These are phyloP conservation scores for Mus minutoides DNA, from an alignment of 2,797 vertebrate species.

Conservation along the genomic window DNA sequence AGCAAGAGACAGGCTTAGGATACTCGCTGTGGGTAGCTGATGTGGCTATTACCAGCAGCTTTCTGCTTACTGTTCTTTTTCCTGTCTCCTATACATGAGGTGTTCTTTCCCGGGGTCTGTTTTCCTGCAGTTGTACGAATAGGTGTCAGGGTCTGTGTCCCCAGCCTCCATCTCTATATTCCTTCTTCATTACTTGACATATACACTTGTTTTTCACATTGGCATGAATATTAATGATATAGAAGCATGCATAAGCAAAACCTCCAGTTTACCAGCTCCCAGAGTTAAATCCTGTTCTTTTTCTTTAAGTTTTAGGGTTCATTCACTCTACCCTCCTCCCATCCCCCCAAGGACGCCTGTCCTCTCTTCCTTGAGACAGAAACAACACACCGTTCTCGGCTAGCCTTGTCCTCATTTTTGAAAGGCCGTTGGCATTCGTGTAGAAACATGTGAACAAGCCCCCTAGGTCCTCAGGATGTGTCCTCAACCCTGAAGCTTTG, in stretches of 20 bases:
- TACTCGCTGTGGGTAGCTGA: too few species aligned
- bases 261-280: neutral
- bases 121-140: neutral
- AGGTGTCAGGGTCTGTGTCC: neutral
- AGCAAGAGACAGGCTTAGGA: neutral
- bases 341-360: neutral
- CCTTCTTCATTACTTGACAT: neutral
- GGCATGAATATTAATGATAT: neutral
- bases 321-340: neutral
- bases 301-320: neutral
- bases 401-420: neutral
- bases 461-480: neutral
- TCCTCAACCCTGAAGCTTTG: neutral
- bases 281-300: neutral
- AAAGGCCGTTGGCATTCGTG: too few species aligned
- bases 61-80: neutral
- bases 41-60: fast-evolving
- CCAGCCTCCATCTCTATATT: neutral
- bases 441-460: too few species aligned
- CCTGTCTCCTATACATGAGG: neutral
- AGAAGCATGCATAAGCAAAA: neutral
- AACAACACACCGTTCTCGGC: neutral
- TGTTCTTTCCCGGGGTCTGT: neutral
- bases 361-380: neutral
- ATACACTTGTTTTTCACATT: neutral